Evolutionary conservation across 2,888 invertebrate species (phyloP).

Genomic region (Labia minor): DNA sequence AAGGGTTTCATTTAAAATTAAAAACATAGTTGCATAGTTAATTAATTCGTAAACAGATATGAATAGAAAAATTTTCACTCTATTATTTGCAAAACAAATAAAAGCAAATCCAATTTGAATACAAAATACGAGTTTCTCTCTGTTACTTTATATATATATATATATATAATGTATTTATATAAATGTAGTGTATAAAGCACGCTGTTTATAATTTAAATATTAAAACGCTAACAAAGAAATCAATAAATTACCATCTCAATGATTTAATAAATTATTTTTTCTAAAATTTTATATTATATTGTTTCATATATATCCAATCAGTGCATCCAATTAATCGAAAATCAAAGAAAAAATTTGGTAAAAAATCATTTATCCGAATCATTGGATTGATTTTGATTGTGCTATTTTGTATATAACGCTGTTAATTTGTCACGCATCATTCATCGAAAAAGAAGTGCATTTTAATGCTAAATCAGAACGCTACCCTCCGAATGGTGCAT

Average conservation of each 20-base stretch:
- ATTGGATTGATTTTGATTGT: slow-evolving; percentile 8
- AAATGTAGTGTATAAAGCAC: too few relatives aligned
- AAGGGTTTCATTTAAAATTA: too few relatives aligned
- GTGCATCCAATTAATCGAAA: slow-evolving; percentile 13
- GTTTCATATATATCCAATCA: slow-evolving; percentile 8
- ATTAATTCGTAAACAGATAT: too few relatives aligned
- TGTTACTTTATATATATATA: too few relatives aligned
- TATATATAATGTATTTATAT: too few relatives aligned
- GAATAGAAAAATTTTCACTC: too few relatives aligned
- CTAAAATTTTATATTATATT: background rate
- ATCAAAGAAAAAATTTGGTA: background rate
- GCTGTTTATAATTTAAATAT: too few relatives aligned
- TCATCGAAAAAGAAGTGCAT: background rate
- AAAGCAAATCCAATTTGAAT: too few relatives aligned
- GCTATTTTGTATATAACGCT: background rate
- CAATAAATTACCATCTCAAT: slow-evolving; percentile 2
- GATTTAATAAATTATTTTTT: slow-evolving; percentile 7
- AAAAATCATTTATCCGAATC: slow-evolving; percentile 1
- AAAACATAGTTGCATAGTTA: too few relatives aligned
- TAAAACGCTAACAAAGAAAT: too few relatives aligned
- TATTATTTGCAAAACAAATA: too few relatives aligned
- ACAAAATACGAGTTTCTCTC: too few relatives aligned
- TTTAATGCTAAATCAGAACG: background rate
- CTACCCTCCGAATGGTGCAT: background rate
- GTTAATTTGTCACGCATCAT: slow-evolving; percentile 1